Base-by-base conservation (phyloP, 2,888 invertebrate species). In the Stictocephala bisonia region DNA sequence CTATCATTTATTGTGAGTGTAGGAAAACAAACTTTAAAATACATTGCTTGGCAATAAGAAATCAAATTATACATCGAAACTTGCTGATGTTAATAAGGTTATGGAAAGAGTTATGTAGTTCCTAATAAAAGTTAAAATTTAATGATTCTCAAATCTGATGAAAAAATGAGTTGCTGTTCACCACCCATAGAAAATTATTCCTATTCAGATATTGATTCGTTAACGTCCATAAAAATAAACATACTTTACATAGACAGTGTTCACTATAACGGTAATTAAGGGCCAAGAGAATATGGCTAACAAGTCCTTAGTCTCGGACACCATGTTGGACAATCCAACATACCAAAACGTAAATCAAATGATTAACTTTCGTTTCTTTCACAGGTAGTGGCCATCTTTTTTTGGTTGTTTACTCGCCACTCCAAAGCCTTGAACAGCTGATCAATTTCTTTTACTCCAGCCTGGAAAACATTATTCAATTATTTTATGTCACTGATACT, bases 401-500 rank as follows among this genome's bases (percentile, higher is more conserved):
- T 79, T 40, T 76, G 72, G 68, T 79, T 85, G 76, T 86, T 85
- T 75, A 90, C 85, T 75, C 91, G 85, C 68, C 85, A 86, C 76
- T 89, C 86, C 72, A 93, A 82, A n/a, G 89, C 87, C 79, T 86
- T 86, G 81, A 89, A 87, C 60, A 93, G 83, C 79, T 88, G 88
- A 77, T 89, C 90, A 27, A 90, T 88, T 81, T 93, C 92, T 77
- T 90, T 90, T 0, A 90, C 89, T 76, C 88, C 89, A 13, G 91
- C 88, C 88, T 90, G 83, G 20, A 81, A 82, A 50, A 68, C 20
- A 40, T 68, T 35, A 51, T 13, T 60, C 11, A 31, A 31, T 31
- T 7, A 31, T 31, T 31, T 11, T 7, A 31, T 31, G 35, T 31
- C 11, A 31, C 11, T 7, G 11, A 9, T 6, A 31, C 35, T 31